Percentiles rank a stretch among this genome's conserved stretches.
Conservation (phyloP, 2,888 invertebrate species). For the Pyrgus malvae region DNA sequence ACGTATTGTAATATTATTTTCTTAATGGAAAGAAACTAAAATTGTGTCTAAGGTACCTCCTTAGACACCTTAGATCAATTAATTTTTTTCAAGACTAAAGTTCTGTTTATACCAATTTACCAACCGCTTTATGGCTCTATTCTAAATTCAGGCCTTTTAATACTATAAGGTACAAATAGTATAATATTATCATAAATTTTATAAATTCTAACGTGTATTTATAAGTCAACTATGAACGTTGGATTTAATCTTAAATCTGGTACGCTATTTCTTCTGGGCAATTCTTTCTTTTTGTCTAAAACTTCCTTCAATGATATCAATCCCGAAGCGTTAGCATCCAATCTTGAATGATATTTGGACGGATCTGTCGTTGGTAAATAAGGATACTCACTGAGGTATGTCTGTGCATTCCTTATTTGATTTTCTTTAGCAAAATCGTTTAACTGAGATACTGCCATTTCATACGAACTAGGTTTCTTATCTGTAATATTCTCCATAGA, state of each 20-base stretch:
- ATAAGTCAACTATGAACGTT: conserved; percentile 63
- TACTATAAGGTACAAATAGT: conserved; percentile 32
- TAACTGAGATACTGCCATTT: conserved; percentile 60
- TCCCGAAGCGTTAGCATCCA: conserved; percentile 68
- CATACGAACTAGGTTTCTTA: conserved; percentile 63
- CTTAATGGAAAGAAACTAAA: too few relatives aligned
- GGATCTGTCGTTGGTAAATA: conserved; percentile 76
- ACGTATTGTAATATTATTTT: too few relatives aligned
- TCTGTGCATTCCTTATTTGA: conserved; percentile 63
- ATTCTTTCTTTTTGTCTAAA: conserved; percentile 49
- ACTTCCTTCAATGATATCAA: conserved; percentile 72
- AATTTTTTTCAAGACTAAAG: too few relatives aligned
- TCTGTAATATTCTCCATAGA: conserved; percentile 75
- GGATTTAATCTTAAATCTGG: conserved; percentile 71
- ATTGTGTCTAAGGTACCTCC: too few relatives aligned
- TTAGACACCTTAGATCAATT: too few relatives aligned
- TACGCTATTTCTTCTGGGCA: conserved; percentile 71
- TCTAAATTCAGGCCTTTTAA: too few relatives aligned
- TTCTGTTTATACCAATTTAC: too few relatives aligned
- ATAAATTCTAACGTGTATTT: conserved; percentile 33
- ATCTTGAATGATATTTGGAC: conserved; percentile 70
- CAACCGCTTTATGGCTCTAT: too few relatives aligned
- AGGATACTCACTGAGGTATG: conserved; percentile 73
- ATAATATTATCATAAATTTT: too few relatives aligned
- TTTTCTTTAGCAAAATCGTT: conserved; percentile 62